These are phyloP conservation scores for Crotalus viridis DNA, from an alignment of 2,113 vertebrate species.

Conservation along the genomic window DNA sequence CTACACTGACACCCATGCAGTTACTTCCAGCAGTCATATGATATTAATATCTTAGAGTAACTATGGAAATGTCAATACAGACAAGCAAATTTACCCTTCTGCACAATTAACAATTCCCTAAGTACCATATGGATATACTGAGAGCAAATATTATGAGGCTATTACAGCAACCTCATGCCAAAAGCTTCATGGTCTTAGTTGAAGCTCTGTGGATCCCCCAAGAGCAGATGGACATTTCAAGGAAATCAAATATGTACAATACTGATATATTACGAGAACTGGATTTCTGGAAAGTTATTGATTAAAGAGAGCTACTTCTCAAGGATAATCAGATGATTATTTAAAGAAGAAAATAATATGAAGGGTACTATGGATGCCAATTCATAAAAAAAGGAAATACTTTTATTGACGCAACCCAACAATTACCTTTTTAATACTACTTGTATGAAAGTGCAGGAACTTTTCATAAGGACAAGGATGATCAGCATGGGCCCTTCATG, in stretches of 20 bases:
- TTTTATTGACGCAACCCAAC: background rate
- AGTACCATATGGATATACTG: background rate
- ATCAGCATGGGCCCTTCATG: background rate
- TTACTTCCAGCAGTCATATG: background rate
- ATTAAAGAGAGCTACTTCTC: constrained; percentile 6
- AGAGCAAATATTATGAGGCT: background rate
- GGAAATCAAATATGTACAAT: background rate
- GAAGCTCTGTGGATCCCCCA: background rate
- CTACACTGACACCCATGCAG: background rate
- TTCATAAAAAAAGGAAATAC: background rate
- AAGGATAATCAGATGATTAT: background rate
- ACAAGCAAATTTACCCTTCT: background rate
- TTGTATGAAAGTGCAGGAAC: background rate
- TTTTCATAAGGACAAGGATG: background rate
- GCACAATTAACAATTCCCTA: background rate
- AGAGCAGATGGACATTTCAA: background rate
- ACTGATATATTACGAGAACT: constrained; percentile 32
- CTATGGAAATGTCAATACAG: background rate
- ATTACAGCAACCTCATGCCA: background rate
- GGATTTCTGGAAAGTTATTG: constrained; percentile 33
- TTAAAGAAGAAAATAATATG: background rate
- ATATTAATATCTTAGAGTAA: background rate
- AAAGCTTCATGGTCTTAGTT: background rate
- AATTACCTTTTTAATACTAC: background rate
- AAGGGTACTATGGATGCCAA: background rate